Conservation (phyloP, 1,140 invertebrate species). For the Philopotamus ludificatus region DNA sequence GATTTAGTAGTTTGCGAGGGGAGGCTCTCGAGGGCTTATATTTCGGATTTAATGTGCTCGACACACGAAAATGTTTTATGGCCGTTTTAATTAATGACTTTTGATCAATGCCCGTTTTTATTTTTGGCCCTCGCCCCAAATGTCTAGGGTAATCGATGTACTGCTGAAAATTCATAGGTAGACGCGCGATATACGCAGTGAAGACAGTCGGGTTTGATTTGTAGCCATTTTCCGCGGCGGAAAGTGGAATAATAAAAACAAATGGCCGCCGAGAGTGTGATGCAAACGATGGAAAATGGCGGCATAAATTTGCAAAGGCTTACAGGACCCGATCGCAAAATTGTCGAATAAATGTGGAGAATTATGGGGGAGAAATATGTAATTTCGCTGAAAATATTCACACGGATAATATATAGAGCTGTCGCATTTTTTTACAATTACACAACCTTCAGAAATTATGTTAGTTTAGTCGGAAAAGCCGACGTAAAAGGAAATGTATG, state of each 20-base stretch:
- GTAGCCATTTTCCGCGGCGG: not conserved
- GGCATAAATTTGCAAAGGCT: slow-evolving; percentile 10
- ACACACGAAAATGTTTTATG: not conserved
- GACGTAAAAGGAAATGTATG: too few relatives aligned
- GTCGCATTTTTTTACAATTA: not conserved
- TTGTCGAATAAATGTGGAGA: not conserved
- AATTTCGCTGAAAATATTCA: not conserved
- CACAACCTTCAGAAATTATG: too few relatives aligned
- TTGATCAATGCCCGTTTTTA: too few relatives aligned
- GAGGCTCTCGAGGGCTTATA: not conserved
- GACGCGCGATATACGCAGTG: not conserved
- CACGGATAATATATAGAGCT: not conserved
- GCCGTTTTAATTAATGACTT: too few relatives aligned
- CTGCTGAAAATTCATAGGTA: too few relatives aligned
- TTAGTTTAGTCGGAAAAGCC: too few relatives aligned
- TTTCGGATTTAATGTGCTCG: not conserved
- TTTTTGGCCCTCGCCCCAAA: too few relatives aligned
- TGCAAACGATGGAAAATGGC: slow-evolving; percentile 17
- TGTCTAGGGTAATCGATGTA: too few relatives aligned
- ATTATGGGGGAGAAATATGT: too few relatives aligned
- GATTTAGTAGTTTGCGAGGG: not conserved
- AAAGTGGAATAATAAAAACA: not conserved
- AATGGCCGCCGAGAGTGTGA: not conserved
- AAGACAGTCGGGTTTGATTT: not conserved
- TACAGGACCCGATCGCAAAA: slow-evolving; percentile 9